Evolutionary conservation across 2,797 vertebrate genomes (phyloP), one percentile per base, ranked within the genome.

Genomic region (Cirrhinus mrigala): DNA sequence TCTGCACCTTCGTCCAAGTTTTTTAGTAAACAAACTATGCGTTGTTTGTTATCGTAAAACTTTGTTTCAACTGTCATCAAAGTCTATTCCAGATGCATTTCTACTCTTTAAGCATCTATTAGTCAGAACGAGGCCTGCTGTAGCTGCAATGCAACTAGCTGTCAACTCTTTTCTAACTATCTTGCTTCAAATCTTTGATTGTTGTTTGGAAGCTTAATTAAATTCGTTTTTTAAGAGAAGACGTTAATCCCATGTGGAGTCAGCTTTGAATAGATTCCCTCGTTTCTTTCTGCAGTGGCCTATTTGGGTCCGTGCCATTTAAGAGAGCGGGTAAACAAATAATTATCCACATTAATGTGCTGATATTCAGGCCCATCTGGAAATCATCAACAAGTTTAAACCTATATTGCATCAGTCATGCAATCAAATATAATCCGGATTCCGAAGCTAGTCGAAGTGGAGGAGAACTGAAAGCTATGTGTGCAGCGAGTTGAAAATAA

Each of bases 341-440:
- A 93, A 95, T 95, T 94, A 96, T 95, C 91, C 91, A 92, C 92
- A 94, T 96, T 95, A 92, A 94, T 94, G 94, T 92, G 94, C 93
- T 92, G 93, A 94, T 94, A 94, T 90, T 92, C 92, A 91, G 87
- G 90, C 86, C 90, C 92, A 90, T 87, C 91, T 92, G 92, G 92
- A 92, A 91, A 93, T 90, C 92, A 86, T 89, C 77, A 92, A 92
- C 89, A 88, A 92, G 92, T 94, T 91, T 93, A 92, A 94, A 93
- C 94, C 92, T 94, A 93, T 91, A 92, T 92, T 93, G 93, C 90
- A 83, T 85, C 85, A 88, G 83, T 54, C 73, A 16, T 27, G 60
- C 82, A 76, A 66, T 83, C 60, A 66, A 77, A 76, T 54, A 10
- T 77, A 68, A 77, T 66, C 46, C 5, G 29, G 70, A 62, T 50